phyloP scores from a whole-genome alignment of 2,888 invertebrate species.

The Dexiosoma caninum region DNA sequence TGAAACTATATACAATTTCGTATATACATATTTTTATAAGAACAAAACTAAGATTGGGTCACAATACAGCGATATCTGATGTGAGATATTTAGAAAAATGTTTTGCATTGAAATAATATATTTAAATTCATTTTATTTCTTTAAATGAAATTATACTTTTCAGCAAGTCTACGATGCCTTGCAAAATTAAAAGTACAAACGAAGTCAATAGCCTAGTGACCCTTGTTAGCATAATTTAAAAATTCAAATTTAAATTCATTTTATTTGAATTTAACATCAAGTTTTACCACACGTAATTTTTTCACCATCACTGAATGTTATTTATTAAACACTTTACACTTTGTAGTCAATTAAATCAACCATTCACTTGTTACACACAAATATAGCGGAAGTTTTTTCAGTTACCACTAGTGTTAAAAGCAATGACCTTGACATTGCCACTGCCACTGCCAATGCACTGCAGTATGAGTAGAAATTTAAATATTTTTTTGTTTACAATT shows the following conservation, averaged over 20 bases:
- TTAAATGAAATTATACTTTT: too few species aligned
- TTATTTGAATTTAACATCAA: too few species aligned
- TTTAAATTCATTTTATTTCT: too few species aligned
- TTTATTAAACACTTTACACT: slow-evolving; percentile 17
- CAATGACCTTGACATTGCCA: slow-evolving; percentile 56
- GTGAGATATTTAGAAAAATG: too few species aligned
- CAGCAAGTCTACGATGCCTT: too few species aligned
- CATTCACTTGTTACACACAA: background rate
- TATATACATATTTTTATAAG: too few species aligned
- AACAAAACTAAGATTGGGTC: too few species aligned
- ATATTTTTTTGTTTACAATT: slow-evolving; percentile 6
- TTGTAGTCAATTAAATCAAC: slow-evolving; percentile 30
- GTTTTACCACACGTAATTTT: background rate
- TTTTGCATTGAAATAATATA: too few species aligned
- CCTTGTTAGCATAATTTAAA: too few species aligned
- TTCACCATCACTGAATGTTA: background rate
- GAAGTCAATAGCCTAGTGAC: background rate
- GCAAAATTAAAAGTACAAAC: background rate
- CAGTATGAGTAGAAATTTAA: background rate
- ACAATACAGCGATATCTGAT: too few species aligned
- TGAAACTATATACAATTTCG: too few species aligned
- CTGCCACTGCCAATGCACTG: background rate
- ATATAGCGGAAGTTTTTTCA: slow-evolving; percentile 34
- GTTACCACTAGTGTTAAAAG: background rate
- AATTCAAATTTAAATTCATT: too few species aligned